Evolutionary conservation across 2,888 invertebrate genomes (phyloP).

Genomic region (Portevinia maculata): DNA sequence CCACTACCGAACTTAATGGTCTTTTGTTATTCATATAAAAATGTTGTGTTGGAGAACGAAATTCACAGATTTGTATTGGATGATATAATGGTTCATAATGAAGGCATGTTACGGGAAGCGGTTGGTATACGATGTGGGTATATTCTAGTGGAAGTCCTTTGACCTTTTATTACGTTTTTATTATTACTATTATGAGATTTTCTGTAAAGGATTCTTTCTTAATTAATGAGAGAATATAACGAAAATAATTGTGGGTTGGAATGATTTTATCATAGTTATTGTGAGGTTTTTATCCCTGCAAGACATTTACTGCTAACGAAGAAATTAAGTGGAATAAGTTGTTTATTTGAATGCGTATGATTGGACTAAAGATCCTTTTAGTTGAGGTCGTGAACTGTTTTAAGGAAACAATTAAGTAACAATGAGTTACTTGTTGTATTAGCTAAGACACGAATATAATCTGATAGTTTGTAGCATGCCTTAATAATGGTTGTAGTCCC

Average conservation of each 20-base stretch:
- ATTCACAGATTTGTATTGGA: background rate
- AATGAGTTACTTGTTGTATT: no score
- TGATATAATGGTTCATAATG: constrained; percentile 10
- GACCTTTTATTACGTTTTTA: constrained; percentile 34
- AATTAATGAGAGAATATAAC: constrained; percentile 40
- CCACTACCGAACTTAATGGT: background rate
- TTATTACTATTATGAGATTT: constrained; percentile 45
- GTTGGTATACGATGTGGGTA: background rate
- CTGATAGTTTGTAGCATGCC: no score
- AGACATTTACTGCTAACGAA: background rate
- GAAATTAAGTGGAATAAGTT: background rate
- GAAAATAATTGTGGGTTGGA: background rate
- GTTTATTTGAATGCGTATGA: background rate
- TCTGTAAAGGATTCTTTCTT: constrained; percentile 27
- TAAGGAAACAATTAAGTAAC: no score
- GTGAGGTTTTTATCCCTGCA: background rate
- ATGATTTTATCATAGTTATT: background rate
- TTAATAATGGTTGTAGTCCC: no score
- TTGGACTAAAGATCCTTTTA: no score
- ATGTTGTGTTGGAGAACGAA: background rate
- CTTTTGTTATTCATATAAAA: background rate
- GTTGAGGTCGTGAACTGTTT: no score
- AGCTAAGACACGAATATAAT: no score
- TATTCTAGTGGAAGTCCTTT: background rate
- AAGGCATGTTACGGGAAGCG: background rate